Percentiles rank a stretch among this genome's conserved stretches.
These are phyloP conservation scores for Nasonia giraulti DNA, from an alignment of 1,140 invertebrate genomes.

Conservation along the genomic window DNA sequence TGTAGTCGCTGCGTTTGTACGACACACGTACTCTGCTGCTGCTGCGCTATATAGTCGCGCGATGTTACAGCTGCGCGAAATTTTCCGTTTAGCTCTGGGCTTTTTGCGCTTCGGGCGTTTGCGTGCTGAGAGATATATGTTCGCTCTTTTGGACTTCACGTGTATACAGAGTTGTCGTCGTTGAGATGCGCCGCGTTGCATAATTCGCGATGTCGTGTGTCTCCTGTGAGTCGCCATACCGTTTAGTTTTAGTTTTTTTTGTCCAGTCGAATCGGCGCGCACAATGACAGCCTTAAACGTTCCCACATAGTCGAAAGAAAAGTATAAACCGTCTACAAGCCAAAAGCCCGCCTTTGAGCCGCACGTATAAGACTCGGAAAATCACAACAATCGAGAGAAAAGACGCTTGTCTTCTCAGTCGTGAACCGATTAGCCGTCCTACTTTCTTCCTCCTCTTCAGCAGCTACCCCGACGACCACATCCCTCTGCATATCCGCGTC, in stretches of 20 bases:
- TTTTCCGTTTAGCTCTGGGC: neutral
- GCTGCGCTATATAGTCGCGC: neutral
- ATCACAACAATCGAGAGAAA: neutral
- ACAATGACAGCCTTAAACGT: neutral
- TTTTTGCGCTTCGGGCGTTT: neutral
- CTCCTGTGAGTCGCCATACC: too few relatives aligned
- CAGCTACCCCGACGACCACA: constrained; percentile 42
- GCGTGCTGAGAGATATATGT: neutral
- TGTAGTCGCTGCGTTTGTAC: constrained; percentile 21
- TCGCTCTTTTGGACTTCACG: too few relatives aligned
- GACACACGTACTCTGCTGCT: constrained; percentile 10
- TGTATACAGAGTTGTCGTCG: too few relatives aligned
- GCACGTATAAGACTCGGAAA: neutral
- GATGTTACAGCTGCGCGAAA: neutral
- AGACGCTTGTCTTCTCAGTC: constrained; percentile 8
- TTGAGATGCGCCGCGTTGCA: too few relatives aligned
- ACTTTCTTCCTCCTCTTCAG: constrained; percentile 56
- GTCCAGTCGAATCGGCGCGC: too few relatives aligned
- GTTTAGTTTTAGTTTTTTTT: too few relatives aligned
- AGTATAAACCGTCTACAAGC: neutral
- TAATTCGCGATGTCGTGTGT: too few relatives aligned
- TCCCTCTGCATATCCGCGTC: neutral
- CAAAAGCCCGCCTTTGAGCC: neutral
- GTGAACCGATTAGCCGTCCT: constrained; percentile 70
- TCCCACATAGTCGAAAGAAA: neutral